phyloP scores from a whole-genome alignment of 2,888 invertebrate genomes.

The Rhagonycha lutea region DNA sequence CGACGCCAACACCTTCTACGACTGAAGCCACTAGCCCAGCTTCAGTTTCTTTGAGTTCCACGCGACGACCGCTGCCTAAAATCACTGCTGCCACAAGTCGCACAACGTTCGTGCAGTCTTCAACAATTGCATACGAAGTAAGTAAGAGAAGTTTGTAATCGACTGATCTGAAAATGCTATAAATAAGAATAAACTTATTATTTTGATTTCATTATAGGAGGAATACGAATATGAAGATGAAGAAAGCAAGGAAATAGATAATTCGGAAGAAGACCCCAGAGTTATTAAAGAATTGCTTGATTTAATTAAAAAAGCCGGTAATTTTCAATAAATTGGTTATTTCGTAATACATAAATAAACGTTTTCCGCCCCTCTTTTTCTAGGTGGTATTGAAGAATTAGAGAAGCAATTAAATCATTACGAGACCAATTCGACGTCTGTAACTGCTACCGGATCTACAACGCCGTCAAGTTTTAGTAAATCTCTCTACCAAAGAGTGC shows the following conservation, averaged over 20 bases:
- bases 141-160: background rate
- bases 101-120: conserved; percentile 48
- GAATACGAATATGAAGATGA: conserved; percentile 57
- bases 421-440: conserved; percentile 58
- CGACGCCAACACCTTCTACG: conserved; percentile 56
- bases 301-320: conserved; percentile 82
- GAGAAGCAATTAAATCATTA: conserved; percentile 74
- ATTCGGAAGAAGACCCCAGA: conserved; percentile 71
- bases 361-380: conserved; percentile 1
- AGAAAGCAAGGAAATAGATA: conserved; percentile 56
- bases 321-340: conserved; percentile 40
- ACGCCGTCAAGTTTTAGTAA: conserved; percentile 74
- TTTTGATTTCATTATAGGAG: conserved; percentile 11
- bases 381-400: conserved; percentile 82
- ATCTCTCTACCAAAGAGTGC: conserved; percentile 75
- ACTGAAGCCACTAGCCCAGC: conserved; percentile 47
- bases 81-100: conserved; percentile 53
- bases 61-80: conserved; percentile 46
- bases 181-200: background rate
- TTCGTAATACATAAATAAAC: background rate
- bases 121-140: conserved; percentile 40
- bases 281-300: conserved; percentile 84
- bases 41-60: conserved; percentile 36
- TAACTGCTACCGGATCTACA: conserved; percentile 55
- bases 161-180: background rate